Base-by-base conservation (phyloP, 2,113 vertebrate genomes). In the Spea bombifrons region DNA sequence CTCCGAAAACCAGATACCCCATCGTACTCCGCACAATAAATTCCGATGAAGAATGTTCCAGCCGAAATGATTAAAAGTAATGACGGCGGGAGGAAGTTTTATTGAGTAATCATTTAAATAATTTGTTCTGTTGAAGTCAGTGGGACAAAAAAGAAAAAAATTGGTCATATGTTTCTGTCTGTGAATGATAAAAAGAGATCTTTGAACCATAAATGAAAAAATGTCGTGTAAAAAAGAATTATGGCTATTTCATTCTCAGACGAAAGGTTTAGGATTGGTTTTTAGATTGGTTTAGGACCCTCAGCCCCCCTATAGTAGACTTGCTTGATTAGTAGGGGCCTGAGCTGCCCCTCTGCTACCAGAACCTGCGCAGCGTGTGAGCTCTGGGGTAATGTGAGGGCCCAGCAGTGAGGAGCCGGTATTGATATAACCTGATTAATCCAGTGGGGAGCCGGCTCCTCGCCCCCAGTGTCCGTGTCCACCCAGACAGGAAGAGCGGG, bases 31-130 rank as follows among this genome's bases (percentile, higher is more conserved):
- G 9, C 30, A 57, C 75, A 47, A 69, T 76, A 17, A 1, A 59
- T 47, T 9, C 64, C 3, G n/a, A 48, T 67, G 63, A 67, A 57
- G 46, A 13, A 67, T 30, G n/a, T n/a, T 13, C n/a, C 7, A 8
- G 49, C 10, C 16, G 43, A 57, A 75, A 67, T 55, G 1, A 75
- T 55, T 67, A 52, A 17, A 67, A 75, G 66, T 67, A 75, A 75
- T 75, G 65, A 52, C 65, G 8, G 74, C 4, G 64, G 74, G 74
- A 55, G 8, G 1, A 16, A 6, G 15, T 7, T 67, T 44, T 55
- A 67, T 67, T 43, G 7, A 75, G 48, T 67, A 55, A 75, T 75
- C 46, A 68, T 66, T 66, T 75, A 55, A 55, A 75, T 55, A 75
- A 75, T 75, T 50, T 48, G 50, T 55, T 17, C n/a, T 44, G n/a